Evolutionary conservation across 2,888 invertebrate genomes (phyloP).

Genomic region (Drosophila anomelani): DNA sequence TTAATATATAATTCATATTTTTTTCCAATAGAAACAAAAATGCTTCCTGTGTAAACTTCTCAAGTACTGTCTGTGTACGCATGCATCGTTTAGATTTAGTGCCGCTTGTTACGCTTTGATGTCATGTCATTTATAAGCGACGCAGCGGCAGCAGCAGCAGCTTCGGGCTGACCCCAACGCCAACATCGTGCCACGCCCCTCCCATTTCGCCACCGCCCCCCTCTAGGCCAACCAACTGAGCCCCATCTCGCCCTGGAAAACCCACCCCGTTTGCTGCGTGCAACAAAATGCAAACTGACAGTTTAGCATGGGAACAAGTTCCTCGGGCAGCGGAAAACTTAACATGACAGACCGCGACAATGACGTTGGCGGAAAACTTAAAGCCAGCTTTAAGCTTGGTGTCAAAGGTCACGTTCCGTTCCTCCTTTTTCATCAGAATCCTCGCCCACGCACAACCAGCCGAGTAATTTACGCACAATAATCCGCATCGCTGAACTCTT

Average conservation of each 20-base stretch:
- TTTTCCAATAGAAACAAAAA: neutral
- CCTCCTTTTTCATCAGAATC: neutral
- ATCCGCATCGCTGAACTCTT: constrained; percentile 78
- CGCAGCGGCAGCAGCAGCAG: constrained; percentile 35
- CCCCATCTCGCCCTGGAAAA: neutral
- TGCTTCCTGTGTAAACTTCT: constrained; percentile 1
- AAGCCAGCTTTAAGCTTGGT: constrained; percentile 66
- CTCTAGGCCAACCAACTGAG: neutral
- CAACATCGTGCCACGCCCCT: constrained; percentile 20
- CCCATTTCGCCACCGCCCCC: constrained; percentile 6
- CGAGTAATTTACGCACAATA: constrained; percentile 80
- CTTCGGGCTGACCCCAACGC: constrained; percentile 40
- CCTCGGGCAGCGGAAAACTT: constrained; percentile 56
- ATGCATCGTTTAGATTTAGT: constrained; percentile 79
- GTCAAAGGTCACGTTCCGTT: constrained; percentile 65
- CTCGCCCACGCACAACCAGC: constrained; percentile 49
- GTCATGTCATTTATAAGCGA: constrained; percentile 73
- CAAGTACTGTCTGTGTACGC: constrained; percentile 32
- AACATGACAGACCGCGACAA: constrained; percentile 72
- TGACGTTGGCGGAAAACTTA: constrained; percentile 58
- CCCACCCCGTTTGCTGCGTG: constrained; percentile 23
- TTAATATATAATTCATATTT: neutral
- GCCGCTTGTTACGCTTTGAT: constrained; percentile 81
- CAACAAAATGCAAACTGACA: constrained; percentile 76
- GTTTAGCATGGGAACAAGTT: constrained; percentile 71